Evolutionary conservation across 2,797 vertebrate genomes (phyloP).

Genomic region (Sternarchorhynchus goeldii): DNA sequence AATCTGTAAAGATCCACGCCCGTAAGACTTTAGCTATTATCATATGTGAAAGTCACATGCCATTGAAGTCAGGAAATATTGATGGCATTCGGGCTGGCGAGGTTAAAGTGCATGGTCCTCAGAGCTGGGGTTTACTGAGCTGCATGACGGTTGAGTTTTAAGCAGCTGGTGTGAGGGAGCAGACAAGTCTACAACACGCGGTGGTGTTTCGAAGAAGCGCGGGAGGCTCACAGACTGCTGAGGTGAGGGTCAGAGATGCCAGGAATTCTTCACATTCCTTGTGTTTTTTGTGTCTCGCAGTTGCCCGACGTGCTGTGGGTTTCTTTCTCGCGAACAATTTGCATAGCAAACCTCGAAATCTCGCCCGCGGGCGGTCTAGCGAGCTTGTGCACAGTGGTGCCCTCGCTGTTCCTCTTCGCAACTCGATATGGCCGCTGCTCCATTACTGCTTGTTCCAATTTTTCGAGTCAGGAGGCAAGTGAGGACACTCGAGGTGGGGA

Average conservation of each 20-base stretch:
- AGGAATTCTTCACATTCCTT: conserved; percentile 47
- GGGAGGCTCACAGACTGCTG: conserved; percentile 30
- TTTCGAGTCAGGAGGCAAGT: conserved; percentile 35
- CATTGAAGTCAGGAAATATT: too few species aligned
- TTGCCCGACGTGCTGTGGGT: conserved; percentile 47
- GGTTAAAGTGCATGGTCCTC: too few species aligned
- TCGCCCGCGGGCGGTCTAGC: conserved; percentile 33
- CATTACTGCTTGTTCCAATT: background rate
- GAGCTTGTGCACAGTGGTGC: conserved; percentile 19
- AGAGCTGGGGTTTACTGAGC: background rate
- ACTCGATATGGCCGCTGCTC: conserved; percentile 26
- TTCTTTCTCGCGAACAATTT: conserved; percentile 54
- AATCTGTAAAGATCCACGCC: background rate
- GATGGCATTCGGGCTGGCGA: too few species aligned
- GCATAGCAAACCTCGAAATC: conserved; percentile 43
- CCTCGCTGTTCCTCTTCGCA: conserved; percentile 23
- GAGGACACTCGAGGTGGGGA: conserved; percentile 20
- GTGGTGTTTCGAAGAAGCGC: conserved; percentile 6
- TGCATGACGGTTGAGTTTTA: conserved; percentile 9
- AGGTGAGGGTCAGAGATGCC: conserved; percentile 45
- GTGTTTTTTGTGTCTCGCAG: conserved; percentile 49
- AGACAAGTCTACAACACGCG: background rate
- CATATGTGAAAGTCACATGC: background rate
- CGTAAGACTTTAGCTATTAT: conserved; percentile 7
- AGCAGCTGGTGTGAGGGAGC: conserved; percentile 1